A percentile compares a stretch with the other conserved stretches of the same genome.
phyloP scores from a whole-genome alignment of 2,113 vertebrate genomes.

The Tragelaphus buxtoni region DNA sequence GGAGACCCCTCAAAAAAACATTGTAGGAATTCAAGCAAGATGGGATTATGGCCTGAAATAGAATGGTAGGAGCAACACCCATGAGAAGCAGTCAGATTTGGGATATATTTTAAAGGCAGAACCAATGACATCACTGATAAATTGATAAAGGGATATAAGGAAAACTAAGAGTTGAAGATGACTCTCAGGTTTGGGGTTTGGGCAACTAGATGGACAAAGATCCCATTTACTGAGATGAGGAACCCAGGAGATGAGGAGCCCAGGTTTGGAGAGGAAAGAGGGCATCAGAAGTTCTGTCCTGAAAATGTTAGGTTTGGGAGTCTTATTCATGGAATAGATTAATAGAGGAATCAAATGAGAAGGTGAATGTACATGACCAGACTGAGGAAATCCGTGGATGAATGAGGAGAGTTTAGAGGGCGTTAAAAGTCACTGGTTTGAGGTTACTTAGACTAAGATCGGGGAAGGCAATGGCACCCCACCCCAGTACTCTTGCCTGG shows the following conservation, averaged over 20 bases:
- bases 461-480: too few relatives aligned
- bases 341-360: neutral
- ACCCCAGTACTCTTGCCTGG: too few relatives aligned
- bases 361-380: neutral
- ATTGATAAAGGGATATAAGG: neutral
- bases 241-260: neutral
- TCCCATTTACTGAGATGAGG: neutral
- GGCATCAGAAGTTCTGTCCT: neutral
- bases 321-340: neutral
- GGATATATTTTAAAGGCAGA: neutral
- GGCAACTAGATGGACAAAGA: neutral
- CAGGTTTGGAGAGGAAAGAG: neutral
- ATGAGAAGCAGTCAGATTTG: neutral
- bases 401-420: neutral
- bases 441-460: neutral
- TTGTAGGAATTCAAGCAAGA: neutral
- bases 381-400: neutral
- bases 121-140: neutral
- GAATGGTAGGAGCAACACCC: neutral
- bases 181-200: neutral
- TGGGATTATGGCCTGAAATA: neutral
- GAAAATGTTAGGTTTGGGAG: neutral
- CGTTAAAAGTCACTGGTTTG: neutral
- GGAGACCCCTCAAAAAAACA: neutral
- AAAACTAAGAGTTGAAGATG: neutral